A percentile compares a stretch with the other conserved stretches of the same genome.
Evolutionary conservation across 2,888 invertebrate species (phyloP).

Genomic region (Hirtodrosophila trivittata): DNA sequence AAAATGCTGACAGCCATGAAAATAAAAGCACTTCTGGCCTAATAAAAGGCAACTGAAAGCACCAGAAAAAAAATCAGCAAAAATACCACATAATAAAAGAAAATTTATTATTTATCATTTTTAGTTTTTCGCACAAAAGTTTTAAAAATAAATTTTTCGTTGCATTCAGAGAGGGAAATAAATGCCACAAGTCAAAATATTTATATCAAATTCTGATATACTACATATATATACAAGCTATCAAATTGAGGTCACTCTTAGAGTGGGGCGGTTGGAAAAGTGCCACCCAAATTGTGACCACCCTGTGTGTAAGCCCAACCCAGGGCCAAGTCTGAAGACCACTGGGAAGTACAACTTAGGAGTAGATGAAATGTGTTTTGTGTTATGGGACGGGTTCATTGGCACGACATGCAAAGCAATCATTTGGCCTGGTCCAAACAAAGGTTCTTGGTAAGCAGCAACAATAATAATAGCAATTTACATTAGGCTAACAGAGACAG

Average conservation of each 20-base stretch:
- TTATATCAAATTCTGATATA: constrained; percentile 33
- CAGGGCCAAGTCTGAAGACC: too few relatives aligned
- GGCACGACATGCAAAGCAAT: constrained; percentile 72
- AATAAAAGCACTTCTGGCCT: too few relatives aligned
- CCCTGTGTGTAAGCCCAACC: too few relatives aligned
- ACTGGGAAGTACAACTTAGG: too few relatives aligned
- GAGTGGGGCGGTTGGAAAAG: background rate
- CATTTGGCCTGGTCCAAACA: constrained; percentile 50
- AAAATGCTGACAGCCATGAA: constrained; percentile 42
- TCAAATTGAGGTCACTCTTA: constrained; percentile 41
- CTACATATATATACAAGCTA: constrained; percentile 9
- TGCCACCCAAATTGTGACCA: constrained; percentile 50
- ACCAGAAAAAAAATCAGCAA: constrained; percentile 49
- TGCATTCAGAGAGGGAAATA: too few relatives aligned
- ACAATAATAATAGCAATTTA: constrained; percentile 59
- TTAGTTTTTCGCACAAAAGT: constrained; percentile 41
- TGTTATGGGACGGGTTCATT: constrained; percentile 64
- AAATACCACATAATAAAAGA: constrained; percentile 22
- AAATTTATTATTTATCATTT: constrained; percentile 65
- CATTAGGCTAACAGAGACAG: constrained; percentile 50
- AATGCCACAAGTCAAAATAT: constrained; percentile 25
- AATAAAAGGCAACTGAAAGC: too few relatives aligned
- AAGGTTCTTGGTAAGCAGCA: constrained; percentile 16
- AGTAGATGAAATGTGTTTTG: too few relatives aligned
- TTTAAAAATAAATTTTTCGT: constrained; percentile 59